Evolutionary conservation across 2,888 invertebrate genomes (phyloP), one percentile per base, ranked within the genome.

Genomic region (Beris chalybata): DNA sequence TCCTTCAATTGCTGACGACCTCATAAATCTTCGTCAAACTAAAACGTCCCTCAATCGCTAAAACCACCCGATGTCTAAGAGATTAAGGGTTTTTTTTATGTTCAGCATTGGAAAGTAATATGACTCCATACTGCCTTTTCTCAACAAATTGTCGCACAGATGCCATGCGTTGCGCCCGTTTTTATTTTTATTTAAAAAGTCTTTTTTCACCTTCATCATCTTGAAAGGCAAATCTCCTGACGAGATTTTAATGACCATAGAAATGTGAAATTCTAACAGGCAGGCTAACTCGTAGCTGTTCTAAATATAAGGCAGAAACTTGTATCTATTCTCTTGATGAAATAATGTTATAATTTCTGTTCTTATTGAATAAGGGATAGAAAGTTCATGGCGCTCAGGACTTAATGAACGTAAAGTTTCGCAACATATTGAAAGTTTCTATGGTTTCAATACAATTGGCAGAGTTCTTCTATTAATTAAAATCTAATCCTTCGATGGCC

Each of bases 11-110:
- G 61, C 50, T 61, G 61, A 61, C 43, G 61, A 50, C 15, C 61
- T 61, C 61, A 61, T 61, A 61, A 61, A 61, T 61, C 61, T 61
- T 61, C 61, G 61, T 61, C 61, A 61, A 15, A 52, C 50, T 38
- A 43, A 15, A 50, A 61, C 61, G 38, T 61, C 9, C 61, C 61
- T 52, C 61, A 50, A 61, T 47, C 53, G 29, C 47, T 45, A 43
- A 12, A 47, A 48, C 48, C 48, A 31, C 31, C 13, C 48, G 15
- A 48, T 50, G 48, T 59, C 58, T 59, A 15, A 12, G 31, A 50
- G 52, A 61, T 61, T 61, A 61, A 31, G 61, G 52, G 31, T 61
- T 61, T 61, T 50, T 61, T 43, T 22, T 22, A 22, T 5, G 32
- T 22, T 15, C 22, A 9, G 3, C 9, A 13, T 15, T 56, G 11